Percentiles rank a stretch among this genome's conserved stretches.
These are phyloP conservation scores for Anas bernieri DNA, from an alignment of 2,797 vertebrate genomes.

Conservation along the genomic window DNA sequence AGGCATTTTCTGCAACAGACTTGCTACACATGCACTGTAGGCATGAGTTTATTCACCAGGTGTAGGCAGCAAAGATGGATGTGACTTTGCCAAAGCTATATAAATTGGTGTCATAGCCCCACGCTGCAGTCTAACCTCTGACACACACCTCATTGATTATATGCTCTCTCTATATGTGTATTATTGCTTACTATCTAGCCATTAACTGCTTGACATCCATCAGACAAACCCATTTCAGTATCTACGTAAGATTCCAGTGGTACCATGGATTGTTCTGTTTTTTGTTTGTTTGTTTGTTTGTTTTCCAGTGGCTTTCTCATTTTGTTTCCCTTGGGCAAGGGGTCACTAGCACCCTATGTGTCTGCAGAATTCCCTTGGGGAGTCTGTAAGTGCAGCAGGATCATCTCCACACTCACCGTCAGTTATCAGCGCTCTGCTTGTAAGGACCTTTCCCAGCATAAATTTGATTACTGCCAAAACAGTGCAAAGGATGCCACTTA, in stretches of 20 bases:
- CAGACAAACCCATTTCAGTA: neutral
- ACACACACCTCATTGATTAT: neutral
- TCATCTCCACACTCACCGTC: slow-evolving; percentile 85
- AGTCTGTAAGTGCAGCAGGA: neutral
- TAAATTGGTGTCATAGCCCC: neutral
- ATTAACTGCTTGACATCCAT: neutral
- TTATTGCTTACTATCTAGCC: neutral
- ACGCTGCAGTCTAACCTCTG: neutral
- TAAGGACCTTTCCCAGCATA: slow-evolving; percentile 94
- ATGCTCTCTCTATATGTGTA: neutral
- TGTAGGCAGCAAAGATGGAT: neutral
- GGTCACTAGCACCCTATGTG: neutral
- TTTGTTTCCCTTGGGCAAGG: neutral
- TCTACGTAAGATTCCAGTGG: neutral
- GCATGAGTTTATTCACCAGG: neutral
- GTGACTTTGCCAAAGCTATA: neutral
- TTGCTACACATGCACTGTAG: fast-evolving
- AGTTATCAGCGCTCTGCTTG: slow-evolving; percentile 95
- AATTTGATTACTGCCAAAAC: slow-evolving; percentile 92
- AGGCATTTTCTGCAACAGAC: fast-evolving
- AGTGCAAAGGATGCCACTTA: slow-evolving; percentile 92
- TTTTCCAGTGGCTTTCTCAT: neutral
- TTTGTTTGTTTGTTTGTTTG: neutral
- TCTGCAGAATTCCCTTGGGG: neutral
- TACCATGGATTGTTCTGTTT: neutral